Base-by-base conservation (phyloP, 2,113 vertebrate species). In the Opisthocomus hoazin region DNA sequence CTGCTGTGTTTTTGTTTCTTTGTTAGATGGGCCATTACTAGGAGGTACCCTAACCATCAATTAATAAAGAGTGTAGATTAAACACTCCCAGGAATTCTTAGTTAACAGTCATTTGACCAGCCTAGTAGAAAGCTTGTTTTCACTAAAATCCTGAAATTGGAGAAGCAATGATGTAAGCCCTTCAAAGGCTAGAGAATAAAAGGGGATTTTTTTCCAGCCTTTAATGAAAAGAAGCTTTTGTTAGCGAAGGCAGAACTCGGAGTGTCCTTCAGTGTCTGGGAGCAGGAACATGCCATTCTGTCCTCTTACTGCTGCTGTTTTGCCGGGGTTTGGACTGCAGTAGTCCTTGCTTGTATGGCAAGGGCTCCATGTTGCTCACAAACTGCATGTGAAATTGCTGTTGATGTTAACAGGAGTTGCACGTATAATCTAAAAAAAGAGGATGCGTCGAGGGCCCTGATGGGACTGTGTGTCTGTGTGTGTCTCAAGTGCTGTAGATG, bases 151-250 rank as follows among this genome's bases (percentile, higher is more conserved):
- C 70, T 94, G 95, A 91, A 92, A 96, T 27, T 39, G 87, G 89
- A 97, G 96, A 65, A 83, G 81, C 24, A 19, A 50, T 97, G 95
- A 97, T 96, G 93, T 97, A 88, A 98, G 88, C 84, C 58, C 89
- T 95, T 94, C 66, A 92, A 91, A 96, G 50, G 84, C 85, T 43
- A 36, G 32, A 85, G 91, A 97, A 96, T 87, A 69, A 96, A 97
- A 88, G 87, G 39, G 54, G 24, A 46, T 24, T 56, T 80, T 74
- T 79, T 68, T 71, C 79, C 43, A 56, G 70, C 65, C 89, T 83
- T 45, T 11, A 66, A 69, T 97, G 89, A 98, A 98, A 96, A 96
- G 97, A 78, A 87, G 90, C 94, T 95, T 98, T 98, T 96, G 92
- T 96, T 81, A 15, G 66, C 8, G 16, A 84, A 95, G 90, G 90